phyloP scores from a whole-genome alignment of 2,797 vertebrate species.

The Paguma larvata region DNA sequence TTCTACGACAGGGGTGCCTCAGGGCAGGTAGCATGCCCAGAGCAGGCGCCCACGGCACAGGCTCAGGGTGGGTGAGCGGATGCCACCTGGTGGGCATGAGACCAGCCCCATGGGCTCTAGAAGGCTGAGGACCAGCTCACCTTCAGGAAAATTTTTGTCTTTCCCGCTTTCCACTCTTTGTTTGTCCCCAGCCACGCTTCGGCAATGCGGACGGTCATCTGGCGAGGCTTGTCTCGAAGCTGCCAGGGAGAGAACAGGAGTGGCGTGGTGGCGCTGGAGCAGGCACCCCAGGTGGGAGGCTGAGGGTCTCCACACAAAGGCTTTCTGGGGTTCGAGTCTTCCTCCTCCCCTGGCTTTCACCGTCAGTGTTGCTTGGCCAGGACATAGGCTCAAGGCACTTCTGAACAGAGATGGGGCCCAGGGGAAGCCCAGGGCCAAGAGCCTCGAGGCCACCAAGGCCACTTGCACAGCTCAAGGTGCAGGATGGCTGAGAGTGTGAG shows the following conservation, averaged over 20 bases:
- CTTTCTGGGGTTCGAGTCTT: not conserved
- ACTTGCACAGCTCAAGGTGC: not conserved
- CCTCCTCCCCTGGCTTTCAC: not conserved
- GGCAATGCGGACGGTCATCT: constrained; percentile 92
- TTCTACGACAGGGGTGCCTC: not conserved
- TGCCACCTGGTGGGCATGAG: too few relatives aligned
- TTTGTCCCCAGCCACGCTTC: constrained; percentile 88
- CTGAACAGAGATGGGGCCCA: not conserved
- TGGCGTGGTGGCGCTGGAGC: not conserved
- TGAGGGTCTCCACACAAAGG: not conserved
- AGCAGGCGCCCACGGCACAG: not conserved
- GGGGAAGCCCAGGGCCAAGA: not conserved
- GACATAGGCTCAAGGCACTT: not conserved
- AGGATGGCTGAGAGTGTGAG: not conserved
- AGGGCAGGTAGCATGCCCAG: not conserved
- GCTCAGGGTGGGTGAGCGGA: not conserved
- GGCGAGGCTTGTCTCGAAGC: constrained; percentile 89
- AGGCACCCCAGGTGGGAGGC: not conserved
- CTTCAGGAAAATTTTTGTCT: constrained; percentile 98
- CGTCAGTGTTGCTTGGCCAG: not conserved
- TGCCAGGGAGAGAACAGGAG: constrained; percentile 69
- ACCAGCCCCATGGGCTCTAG: not conserved
- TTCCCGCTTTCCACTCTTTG: constrained; percentile 96
- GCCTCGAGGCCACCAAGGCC: fast-evolving
- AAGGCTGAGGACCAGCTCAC: constrained; percentile 85